Base-by-base conservation (phyloP, 1,140 invertebrate species). In the Apis laboriosa region DNA sequence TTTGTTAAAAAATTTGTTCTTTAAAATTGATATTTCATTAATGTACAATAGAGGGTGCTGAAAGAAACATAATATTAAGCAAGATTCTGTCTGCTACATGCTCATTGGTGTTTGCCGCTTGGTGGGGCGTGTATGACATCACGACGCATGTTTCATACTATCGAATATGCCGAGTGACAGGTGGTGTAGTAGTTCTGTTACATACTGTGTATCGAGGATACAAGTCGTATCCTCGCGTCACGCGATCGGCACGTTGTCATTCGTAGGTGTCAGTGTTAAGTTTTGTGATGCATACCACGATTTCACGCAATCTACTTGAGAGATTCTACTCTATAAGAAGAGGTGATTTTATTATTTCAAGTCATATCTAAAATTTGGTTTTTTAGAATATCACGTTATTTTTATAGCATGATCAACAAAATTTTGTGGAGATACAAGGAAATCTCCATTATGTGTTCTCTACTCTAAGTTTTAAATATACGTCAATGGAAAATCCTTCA, bases 161-260 rank as follows among this genome's bases (percentile, higher is more conserved):
- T 93, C 91, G 92, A 93, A 92, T 92, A 91, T 91, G 91, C 84
- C 84, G 88, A 92, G 90, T 93, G 92, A 93, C 92, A 93, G 92
- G 92, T 93, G 92, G 92, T 92, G 90, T 85, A 86, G 77, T 83
- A 82, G 85, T 68, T 89, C 66, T 88, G 66, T 83, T 81, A 68
- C 84, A 84, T 90, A 74, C 85, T 77, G 55, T 84, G 61, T 60
- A 81, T 84, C 51, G 86, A 86, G 86, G 85, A 86, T 85, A 86
- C 81, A 79, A 77, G 84, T 60, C 77, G 88, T 86, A 70, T 92
- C 93, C 91, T 92, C 91, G 92, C 92, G 91, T 90, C 89, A 85
- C 90, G 88, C 88, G 84, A 88, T 90, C 82, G 75, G 90, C 88
- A 86, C 86, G 86, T 87, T 81, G 87, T 91, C 88, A 87, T 77